Evolutionary conservation across 2,113 vertebrate genomes (phyloP).

Genomic region (Ammodytes dubius): DNA sequence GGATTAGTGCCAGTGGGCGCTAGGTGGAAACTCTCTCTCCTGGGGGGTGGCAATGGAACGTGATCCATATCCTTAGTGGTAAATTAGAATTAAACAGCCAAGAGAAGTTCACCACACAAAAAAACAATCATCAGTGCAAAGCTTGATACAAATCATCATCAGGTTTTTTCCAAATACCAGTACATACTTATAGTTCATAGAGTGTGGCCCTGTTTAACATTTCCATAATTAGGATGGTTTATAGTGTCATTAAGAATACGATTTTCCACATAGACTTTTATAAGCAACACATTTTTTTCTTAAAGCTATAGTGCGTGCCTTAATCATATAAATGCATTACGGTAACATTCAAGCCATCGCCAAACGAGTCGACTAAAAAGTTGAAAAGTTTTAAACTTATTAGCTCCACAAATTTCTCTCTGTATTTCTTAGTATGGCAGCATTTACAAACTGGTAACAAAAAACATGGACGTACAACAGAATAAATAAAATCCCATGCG

Average conservation of each 20-base stretch:
- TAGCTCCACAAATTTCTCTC: no score
- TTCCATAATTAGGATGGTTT: constrained; percentile 19
- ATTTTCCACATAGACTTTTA: constrained; percentile 10
- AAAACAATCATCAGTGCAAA: constrained; percentile 50
- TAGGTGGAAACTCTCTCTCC: constrained; percentile 89
- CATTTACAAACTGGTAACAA: no score
- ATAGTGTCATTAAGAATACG: background rate
- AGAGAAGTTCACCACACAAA: constrained; percentile 79
- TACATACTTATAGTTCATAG: background rate
- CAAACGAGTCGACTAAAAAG: no score
- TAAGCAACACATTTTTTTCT: background rate
- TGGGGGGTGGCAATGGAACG: constrained; percentile 88
- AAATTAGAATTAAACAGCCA: constrained; percentile 85
- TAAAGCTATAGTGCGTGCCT: background rate
- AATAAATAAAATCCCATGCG: no score
- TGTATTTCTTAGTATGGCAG: no score
- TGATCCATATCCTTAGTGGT: constrained; percentile 85
- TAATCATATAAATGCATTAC: no score
- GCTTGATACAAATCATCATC: constrained; percentile 25
- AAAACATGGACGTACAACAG: no score
- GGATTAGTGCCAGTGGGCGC: constrained; percentile 78
- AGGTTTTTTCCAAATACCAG: constrained; percentile 10
- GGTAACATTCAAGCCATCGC: no score
- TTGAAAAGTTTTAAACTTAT: no score
- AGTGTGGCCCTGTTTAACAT: background rate